A percentile compares a stretch with the other conserved stretches of the same genome.
These are phyloP conservation scores for Lutjanus campechanus DNA, from an alignment of 2,797 vertebrate genomes.

Conservation along the genomic window DNA sequence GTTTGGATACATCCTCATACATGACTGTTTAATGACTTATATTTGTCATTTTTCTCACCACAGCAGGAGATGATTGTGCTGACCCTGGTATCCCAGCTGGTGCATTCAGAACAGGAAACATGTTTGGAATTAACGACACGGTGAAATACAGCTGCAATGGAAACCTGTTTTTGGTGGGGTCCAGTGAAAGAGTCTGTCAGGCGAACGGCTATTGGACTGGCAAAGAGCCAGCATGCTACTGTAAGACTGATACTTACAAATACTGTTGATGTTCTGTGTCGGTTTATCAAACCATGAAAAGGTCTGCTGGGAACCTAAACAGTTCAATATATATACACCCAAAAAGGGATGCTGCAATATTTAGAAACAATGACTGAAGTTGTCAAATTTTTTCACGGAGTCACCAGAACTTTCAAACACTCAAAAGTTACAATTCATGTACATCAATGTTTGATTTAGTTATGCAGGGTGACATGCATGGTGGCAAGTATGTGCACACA, in stretches of 20 bases:
- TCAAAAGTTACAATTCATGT: too few species aligned
- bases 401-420: too few species aligned
- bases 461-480: too few species aligned
- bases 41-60: not conserved
- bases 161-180: conserved; percentile 71
- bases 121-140: conserved; percentile 65
- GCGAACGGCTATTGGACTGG: conserved; percentile 75
- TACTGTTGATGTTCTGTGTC: not conserved
- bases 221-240: conserved; percentile 77
- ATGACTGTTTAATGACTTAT: not conserved
- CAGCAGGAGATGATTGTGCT: conserved; percentile 62
- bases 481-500: too few species aligned
- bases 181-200: conserved; percentile 67
- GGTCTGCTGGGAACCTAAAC: too few species aligned
- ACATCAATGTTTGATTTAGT: too few species aligned
- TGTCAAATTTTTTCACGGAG: too few species aligned
- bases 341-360: too few species aligned
- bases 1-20: not conserved
- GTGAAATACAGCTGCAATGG: conserved; percentile 63
- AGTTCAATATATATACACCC: too few species aligned
- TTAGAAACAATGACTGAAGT: too few species aligned
- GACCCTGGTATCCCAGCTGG: conserved; percentile 82
- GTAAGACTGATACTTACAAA: conserved; percentile 64
- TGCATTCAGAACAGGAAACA: conserved; percentile 49
- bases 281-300: conserved; percentile 1